Conservation (phyloP, 2,113 vertebrate species). For the Peromyscus californicus region DNA sequence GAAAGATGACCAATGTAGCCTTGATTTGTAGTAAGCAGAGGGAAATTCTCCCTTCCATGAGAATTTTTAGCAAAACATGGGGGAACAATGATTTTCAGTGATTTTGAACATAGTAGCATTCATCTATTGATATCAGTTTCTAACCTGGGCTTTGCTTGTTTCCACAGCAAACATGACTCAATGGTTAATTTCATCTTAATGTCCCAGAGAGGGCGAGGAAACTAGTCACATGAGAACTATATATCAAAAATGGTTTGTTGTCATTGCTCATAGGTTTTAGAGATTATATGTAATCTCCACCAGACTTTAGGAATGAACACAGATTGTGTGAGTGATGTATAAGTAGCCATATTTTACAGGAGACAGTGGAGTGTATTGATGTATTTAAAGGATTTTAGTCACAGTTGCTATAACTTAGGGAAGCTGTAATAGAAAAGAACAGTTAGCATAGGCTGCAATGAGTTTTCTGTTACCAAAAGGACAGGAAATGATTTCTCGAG, state of each 20-base stretch:
- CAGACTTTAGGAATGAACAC: background rate
- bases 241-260: background rate
- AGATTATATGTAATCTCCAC: background rate
- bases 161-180: background rate
- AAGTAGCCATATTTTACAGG: background rate
- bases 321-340: background rate
- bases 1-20: background rate
- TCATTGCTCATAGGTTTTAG: background rate
- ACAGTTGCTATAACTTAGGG: background rate
- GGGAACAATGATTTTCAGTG: background rate
- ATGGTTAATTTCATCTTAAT: constrained; percentile 29
- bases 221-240: background rate
- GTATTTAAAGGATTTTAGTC: constrained; percentile 3
- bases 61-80: background rate
- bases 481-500: background rate
- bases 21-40: background rate
- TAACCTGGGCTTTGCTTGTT: background rate
- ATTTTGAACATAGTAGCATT: background rate
- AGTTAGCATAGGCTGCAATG: background rate
- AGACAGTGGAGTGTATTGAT: background rate
- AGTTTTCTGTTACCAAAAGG: background rate
- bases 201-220: background rate
- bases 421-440: background rate
- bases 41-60: background rate
- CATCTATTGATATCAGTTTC: background rate